Base-by-base conservation (phyloP, 2,888 invertebrate species). In the Andrena dorsata region DNA sequence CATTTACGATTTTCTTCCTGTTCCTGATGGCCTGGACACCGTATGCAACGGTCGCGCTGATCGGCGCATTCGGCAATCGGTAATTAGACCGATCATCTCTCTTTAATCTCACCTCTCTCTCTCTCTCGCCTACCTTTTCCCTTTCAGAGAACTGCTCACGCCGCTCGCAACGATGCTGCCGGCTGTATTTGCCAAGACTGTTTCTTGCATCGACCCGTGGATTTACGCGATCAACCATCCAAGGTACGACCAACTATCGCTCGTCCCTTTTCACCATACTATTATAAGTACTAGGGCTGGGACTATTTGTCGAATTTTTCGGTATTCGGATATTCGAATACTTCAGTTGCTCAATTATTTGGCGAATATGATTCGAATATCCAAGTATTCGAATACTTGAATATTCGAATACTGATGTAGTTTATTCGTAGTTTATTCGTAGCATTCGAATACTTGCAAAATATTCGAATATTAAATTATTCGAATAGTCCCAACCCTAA, bases 191-290 rank as follows among this genome's bases (percentile, higher is more conserved):
- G 98, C 98, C 91, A 98, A 98, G 95, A 95, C 96, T 71, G 98
- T 98, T 0, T 98, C 98, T 0, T 98, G 98, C 94, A 96, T 98
- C 91, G 98, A 98, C 94, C 98, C 98, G 0, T 98, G 98, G 95
- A 96, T 98, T 1, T 98, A 98, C 90, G 98, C 98, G 4, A 97
- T 98, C 88, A 98, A 97, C 92, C 98, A 98, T 95, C 98, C 98
- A 5, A 97, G 98, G 97, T 96, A 93, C 23, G 84, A 26, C 13
- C 8, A 13, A 30, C 3, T 26, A 2, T 13, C 5, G 6, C 8
- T 51, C 10, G 10, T 23, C 26, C 13, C 0, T 8, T 20, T 51
- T 51, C 51, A 20, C 20, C 7, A 0, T 13, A 4, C 41, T 41
- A 1, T 16, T 16, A 16, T 41, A 41, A 16, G 1, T 16, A 5